phyloP scores from a whole-genome alignment of 2,113 vertebrate species.

The Sinosuthora webbiana region DNA sequence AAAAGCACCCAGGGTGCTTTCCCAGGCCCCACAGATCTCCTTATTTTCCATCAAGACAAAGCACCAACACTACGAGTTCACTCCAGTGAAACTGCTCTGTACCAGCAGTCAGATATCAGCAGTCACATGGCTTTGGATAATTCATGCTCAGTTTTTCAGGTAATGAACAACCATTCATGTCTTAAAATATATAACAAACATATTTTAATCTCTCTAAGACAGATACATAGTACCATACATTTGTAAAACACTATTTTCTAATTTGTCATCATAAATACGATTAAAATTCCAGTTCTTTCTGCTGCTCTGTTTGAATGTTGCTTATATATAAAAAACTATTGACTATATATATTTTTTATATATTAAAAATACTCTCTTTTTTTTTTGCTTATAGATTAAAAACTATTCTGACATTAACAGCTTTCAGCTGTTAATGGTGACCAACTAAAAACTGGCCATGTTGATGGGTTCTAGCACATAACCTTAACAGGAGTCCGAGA shows the following conservation, averaged over 20 bases:
- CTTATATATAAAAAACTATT: background rate
- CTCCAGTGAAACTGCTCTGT: background rate
- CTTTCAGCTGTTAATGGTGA: background rate
- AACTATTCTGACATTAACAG: background rate
- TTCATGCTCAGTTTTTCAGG: background rate
- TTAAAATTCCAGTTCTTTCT: background rate
- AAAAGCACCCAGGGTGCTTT: conserved; percentile 46
- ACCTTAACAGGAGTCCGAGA: background rate
- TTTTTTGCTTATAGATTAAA: background rate
- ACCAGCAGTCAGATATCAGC: background rate
- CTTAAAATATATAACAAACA: background rate
- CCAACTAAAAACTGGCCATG: background rate
- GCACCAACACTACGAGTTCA: background rate
- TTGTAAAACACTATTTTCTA: background rate
- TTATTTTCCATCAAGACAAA: conserved; percentile 40
- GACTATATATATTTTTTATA: too few species aligned
- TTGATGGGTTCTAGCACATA: background rate
- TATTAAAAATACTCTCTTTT: too few species aligned
- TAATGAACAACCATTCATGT: background rate
- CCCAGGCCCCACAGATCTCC: conserved; percentile 38
- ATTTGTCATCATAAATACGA: background rate
- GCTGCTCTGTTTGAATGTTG: background rate
- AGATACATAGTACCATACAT: background rate
- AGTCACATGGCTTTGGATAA: background rate
- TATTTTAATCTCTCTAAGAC: background rate